phyloP scores from a whole-genome alignment of 2,113 vertebrate species.

The Nipponia nippon region DNA sequence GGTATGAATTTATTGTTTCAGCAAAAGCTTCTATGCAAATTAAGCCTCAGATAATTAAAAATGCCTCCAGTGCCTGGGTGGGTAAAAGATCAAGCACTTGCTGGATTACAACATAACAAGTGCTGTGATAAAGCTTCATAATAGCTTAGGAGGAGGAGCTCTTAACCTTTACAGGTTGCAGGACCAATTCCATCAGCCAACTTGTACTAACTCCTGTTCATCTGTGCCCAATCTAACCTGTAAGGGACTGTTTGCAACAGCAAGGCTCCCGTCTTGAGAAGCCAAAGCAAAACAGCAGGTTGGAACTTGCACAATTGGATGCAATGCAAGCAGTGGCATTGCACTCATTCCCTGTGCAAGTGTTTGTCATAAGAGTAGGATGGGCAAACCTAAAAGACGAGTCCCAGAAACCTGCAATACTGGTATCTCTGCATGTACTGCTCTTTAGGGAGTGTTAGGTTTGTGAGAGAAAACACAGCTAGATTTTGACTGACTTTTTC shows the following conservation, averaged over 20 bases:
- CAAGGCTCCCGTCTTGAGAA: neutral
- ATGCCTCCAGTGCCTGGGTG: constrained; percentile 15
- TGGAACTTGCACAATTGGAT: neutral
- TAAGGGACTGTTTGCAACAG: neutral
- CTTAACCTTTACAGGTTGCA: neutral
- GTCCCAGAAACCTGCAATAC: constrained; percentile 50
- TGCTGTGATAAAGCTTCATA: neutral
- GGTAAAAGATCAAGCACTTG: constrained; percentile 36
- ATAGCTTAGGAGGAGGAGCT: neutral
- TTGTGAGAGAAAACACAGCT: neutral
- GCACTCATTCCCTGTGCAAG: neutral
- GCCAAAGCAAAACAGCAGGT: neutral
- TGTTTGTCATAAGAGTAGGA: constrained; percentile 20
- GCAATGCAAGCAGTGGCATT: neutral
- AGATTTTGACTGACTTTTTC: neutral
- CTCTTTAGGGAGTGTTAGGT: constrained; percentile 11
- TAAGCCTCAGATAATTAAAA: constrained; percentile 47
- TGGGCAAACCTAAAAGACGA: constrained; percentile 28
- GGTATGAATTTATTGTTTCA: constrained; percentile 40
- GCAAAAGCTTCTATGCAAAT: constrained; percentile 30
- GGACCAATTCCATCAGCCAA: neutral
- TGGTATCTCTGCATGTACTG: constrained; percentile 17
- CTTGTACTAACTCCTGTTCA: neutral
- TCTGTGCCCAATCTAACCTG: neutral
- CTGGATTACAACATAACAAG: constrained; percentile 25